Conservation (phyloP, 2,888 invertebrate genomes). For the Agriopis leucophaearia region DNA sequence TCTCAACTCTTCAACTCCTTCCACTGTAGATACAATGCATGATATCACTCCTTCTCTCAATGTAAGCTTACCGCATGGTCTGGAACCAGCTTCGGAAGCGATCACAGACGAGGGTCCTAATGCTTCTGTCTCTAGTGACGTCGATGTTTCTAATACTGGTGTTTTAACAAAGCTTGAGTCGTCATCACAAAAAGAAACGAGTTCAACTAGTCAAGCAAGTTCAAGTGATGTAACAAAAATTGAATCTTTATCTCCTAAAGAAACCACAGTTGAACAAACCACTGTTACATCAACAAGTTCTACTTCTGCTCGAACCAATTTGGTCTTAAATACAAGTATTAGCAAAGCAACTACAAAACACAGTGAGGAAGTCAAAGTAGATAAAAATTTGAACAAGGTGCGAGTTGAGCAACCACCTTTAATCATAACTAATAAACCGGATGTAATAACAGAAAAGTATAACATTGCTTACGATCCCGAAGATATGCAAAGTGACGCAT, state of each 20-base stretch:
- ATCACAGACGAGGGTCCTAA: conserved; percentile 58
- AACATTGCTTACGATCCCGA: conserved; percentile 75
- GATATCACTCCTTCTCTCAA: conserved; percentile 76
- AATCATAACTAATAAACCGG: conserved; percentile 47
- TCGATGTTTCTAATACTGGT: conserved; percentile 66
- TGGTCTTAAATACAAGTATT: conserved; percentile 29
- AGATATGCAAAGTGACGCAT: conserved; percentile 77
- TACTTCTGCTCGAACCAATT: conserved; percentile 3
- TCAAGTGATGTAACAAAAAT: conserved; percentile 65
- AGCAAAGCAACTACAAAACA: conserved; percentile 35
- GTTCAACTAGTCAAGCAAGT: neutral
- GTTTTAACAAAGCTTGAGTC: conserved; percentile 65
- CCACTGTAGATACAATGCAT: conserved; percentile 82
- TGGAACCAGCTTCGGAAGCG: conserved; percentile 58
- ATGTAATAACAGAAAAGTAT: conserved; percentile 39
- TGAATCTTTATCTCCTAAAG: conserved; percentile 43
- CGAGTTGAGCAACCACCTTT: conserved; percentile 57
- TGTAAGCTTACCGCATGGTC: conserved; percentile 83
- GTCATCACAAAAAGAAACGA: conserved; percentile 30
- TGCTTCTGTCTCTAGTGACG: conserved; percentile 69
- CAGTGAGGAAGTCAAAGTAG: conserved; percentile 40
- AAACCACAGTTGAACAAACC: conserved; percentile 24
- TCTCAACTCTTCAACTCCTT: conserved; percentile 76
- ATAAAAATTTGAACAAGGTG: conserved; percentile 44
- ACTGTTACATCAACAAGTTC: conserved; percentile 19